phyloP scores from a whole-genome alignment of 2,113 vertebrate genomes.

The Onychostoma macrolepis region DNA sequence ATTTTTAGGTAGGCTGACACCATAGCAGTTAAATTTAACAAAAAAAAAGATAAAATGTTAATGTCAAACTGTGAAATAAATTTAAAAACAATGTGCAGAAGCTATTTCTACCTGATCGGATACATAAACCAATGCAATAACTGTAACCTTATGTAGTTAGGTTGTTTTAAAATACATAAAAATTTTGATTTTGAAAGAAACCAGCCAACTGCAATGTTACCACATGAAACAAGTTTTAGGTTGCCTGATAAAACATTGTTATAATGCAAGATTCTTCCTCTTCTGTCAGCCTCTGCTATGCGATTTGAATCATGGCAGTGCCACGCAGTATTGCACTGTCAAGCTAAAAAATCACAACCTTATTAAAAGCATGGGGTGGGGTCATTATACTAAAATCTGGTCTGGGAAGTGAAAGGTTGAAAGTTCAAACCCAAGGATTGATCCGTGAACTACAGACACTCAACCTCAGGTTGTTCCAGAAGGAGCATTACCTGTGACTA shows the following conservation, averaged over 20 bases:
- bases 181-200: not conserved
- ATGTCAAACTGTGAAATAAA: not conserved
- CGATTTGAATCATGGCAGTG: not conserved
- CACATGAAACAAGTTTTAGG: not conserved
- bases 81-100: not conserved
- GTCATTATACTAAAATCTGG: not conserved
- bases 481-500: too few relatives aligned
- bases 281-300: not conserved
- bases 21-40: not conserved
- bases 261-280: not conserved
- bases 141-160: not conserved
- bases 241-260: not conserved
- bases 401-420: not conserved
- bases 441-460: not conserved
- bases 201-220: not conserved
- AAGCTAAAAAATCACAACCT: slow-evolving; percentile 12
- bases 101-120: not conserved
- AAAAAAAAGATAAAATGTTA: not conserved
- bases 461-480: not conserved
- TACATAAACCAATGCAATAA: not conserved
- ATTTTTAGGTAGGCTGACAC: not conserved
- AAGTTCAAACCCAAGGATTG: not conserved
- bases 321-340: not conserved
- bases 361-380: not conserved
- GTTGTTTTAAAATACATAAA: not conserved